Evolutionary conservation across 2,797 vertebrate genomes (phyloP).

Genomic region (Chanos chanos): DNA sequence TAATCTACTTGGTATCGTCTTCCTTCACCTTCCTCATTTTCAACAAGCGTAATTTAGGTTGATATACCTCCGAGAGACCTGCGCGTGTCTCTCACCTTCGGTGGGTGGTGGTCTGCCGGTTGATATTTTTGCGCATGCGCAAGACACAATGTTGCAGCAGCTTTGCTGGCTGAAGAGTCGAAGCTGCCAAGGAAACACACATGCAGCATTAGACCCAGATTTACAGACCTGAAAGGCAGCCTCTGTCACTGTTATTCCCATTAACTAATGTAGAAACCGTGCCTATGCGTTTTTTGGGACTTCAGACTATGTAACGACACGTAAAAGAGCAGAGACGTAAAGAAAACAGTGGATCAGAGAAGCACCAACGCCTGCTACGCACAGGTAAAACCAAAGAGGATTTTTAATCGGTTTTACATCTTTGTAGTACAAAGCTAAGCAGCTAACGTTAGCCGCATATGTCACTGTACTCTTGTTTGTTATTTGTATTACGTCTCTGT

Average conservation of each 20-base stretch:
- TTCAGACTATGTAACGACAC: conserved; percentile 44
- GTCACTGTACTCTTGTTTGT: background rate
- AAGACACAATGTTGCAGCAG: conserved; percentile 44
- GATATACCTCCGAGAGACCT: background rate
- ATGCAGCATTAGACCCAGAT: conserved; percentile 61
- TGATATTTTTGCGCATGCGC: conserved; percentile 55
- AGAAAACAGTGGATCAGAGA: conserved; percentile 3
- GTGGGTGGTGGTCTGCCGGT: conserved; percentile 54
- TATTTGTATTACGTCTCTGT: no score
- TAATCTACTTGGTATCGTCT: no score
- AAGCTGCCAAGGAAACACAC: conserved; percentile 75
- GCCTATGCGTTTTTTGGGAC: conserved; percentile 33
- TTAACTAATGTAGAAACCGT: conserved; percentile 17
- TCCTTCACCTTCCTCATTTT: background rate
- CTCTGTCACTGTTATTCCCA: conserved; percentile 27
- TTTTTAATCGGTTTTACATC: conserved; percentile 36
- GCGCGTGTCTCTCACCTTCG: background rate
- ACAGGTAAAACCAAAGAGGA: conserved; percentile 54
- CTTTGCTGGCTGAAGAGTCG: conserved; percentile 37
- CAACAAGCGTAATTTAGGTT: no score
- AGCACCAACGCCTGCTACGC: conserved; percentile 4
- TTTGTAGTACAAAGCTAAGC: conserved; percentile 24
- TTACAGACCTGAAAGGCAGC: conserved; percentile 60
- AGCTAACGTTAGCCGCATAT: conserved; percentile 35
- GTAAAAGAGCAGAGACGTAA: background rate